phyloP scores from a whole-genome alignment of 1,140 invertebrate genomes.

The Scaptomyza pallida region DNA sequence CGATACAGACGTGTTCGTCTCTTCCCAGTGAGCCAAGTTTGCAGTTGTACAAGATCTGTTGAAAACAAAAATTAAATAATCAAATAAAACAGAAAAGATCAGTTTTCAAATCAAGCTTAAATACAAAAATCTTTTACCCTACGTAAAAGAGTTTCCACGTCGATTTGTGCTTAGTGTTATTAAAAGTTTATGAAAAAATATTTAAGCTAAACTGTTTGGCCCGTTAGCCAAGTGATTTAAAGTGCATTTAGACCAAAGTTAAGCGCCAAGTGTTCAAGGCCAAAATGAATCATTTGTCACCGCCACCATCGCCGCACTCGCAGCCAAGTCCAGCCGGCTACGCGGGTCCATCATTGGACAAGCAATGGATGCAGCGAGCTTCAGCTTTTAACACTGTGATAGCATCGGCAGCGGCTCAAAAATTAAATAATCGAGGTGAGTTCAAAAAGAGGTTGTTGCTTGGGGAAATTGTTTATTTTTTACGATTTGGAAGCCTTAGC shows the following conservation, averaged over 20 bases:
- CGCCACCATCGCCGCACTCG: conserved; percentile 82
- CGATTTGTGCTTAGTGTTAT: neutral
- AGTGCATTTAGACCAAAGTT: conserved; percentile 21
- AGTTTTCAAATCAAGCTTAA: neutral
- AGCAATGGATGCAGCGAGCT: conserved; percentile 80
- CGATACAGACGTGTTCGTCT: conserved; percentile 82
- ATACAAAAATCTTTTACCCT: too few species aligned
- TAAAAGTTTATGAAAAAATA: conserved; percentile 10
- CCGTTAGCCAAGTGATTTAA: conserved; percentile 6
- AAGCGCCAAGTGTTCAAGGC: conserved; percentile 11
- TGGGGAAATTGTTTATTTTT: too few species aligned
- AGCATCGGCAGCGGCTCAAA: conserved; percentile 78
- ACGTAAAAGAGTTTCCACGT: neutral
- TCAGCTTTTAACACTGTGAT: conserved; percentile 82
- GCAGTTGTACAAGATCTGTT: conserved; percentile 2
- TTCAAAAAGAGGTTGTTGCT: too few species aligned
- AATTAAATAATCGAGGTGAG: conserved; percentile 79
- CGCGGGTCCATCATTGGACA: conserved; percentile 64
- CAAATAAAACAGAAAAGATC: conserved; percentile 11
- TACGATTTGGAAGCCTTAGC: too few species aligned
- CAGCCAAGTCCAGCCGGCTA: conserved; percentile 72
- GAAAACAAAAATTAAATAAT: conserved; percentile 11
- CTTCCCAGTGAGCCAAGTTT: conserved; percentile 37
- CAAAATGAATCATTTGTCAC: conserved; percentile 83
- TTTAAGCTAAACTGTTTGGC: conserved; percentile 22